Evolutionary conservation across 2,113 vertebrate species (phyloP).

Genomic region (Pongo pygmaeus): DNA sequence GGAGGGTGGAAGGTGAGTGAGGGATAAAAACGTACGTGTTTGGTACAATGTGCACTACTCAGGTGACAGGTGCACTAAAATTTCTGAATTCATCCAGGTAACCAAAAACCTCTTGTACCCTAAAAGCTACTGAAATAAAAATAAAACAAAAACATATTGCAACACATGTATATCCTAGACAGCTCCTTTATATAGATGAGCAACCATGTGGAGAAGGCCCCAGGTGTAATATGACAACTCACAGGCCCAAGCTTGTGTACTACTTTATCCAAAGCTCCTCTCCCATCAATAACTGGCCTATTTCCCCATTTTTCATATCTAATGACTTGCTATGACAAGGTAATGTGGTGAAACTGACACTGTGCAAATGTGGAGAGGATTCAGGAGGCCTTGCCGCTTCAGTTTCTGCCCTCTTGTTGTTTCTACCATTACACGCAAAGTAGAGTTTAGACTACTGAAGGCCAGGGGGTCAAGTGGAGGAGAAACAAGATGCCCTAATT

Average conservation of each 20-base stretch:
- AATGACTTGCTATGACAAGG: neutral
- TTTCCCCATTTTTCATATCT: neutral
- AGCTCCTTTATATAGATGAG: neutral
- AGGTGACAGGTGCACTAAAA: too few species aligned
- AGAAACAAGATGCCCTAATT: neutral
- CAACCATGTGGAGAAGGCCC: neutral
- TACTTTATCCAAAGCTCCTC: neutral
- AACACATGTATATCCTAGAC: neutral
- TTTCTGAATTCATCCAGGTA: too few species aligned
- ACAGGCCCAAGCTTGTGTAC: neutral
- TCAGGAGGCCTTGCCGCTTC: neutral
- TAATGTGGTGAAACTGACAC: neutral
- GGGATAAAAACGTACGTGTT: too few species aligned
- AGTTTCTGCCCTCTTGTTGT: neutral
- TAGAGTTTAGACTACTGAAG: neutral
- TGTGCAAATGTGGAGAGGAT: neutral
- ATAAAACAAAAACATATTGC: neutral
- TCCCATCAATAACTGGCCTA: neutral
- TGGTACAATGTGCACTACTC: too few species aligned
- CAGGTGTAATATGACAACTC: neutral
- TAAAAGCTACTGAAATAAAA: too few species aligned
- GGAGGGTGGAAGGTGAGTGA: too few species aligned
- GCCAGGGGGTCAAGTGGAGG: neutral
- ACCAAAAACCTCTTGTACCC: too few species aligned
- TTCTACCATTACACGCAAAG: neutral